phyloP scores from a whole-genome alignment of 2,797 vertebrate genomes.

The Saxicola maurus region DNA sequence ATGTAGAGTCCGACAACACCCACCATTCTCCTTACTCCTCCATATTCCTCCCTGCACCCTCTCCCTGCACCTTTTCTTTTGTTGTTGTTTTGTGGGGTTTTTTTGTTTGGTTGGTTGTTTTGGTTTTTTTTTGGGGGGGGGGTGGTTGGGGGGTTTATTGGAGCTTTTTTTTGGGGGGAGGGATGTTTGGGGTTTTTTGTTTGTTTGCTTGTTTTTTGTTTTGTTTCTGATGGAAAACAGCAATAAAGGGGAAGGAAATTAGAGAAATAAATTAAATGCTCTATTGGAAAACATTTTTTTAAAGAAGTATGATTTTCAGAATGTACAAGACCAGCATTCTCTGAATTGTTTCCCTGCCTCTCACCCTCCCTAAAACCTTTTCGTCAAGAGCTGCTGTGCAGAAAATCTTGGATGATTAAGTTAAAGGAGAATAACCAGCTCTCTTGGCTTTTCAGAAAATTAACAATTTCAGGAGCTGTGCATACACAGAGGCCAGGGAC shows the following conservation, averaged over 20 bases:
- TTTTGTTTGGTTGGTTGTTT: too few species aligned
- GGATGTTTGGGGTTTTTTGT: too few species aligned
- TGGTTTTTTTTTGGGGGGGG: too few species aligned
- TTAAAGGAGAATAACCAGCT: not conserved
- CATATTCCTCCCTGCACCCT: rapidly evolving
- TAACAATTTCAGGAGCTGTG: not conserved
- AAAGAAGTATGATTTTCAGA: not conserved
- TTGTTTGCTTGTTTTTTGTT: not conserved
- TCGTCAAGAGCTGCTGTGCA: not conserved
- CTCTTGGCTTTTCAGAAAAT: not conserved
- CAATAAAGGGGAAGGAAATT: not conserved
- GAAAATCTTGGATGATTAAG: not conserved
- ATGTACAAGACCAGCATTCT: not conserved
- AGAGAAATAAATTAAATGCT: not conserved
- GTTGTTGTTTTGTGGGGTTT: too few species aligned
- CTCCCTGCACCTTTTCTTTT: not conserved
- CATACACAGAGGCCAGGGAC: rapidly evolving
- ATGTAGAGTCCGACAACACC: not conserved
- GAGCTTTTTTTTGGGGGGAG: too few species aligned
- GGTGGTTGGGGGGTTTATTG: too few species aligned
- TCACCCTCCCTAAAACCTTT: not conserved
- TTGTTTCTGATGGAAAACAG: not conserved
- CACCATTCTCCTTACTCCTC: rapidly evolving
- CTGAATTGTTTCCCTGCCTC: not conserved
- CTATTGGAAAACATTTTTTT: not conserved